Evolutionary conservation across 2,888 invertebrate species (phyloP).

Genomic region (Leptura quadrifasciata): DNA sequence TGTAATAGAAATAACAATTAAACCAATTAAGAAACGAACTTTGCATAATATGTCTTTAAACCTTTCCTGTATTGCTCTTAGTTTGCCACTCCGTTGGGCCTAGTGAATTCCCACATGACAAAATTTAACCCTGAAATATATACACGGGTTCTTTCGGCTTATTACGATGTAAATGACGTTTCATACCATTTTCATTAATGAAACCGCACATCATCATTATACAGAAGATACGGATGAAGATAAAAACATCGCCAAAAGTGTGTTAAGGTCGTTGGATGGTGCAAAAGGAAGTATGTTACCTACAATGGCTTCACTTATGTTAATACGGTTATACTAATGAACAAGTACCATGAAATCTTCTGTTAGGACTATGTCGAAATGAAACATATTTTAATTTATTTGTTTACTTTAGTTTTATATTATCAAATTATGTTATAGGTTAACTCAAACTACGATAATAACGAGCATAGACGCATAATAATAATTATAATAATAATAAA

Average conservation of each 20-base stretch:
- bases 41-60: conserved; percentile 14
- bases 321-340: conserved; percentile 43
- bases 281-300: conserved; percentile 54
- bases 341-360: conserved; percentile 44
- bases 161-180: conserved; percentile 17
- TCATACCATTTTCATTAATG: conserved; percentile 29
- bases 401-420: conserved; percentile 8
- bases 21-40: neutral
- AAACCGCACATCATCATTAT: conserved; percentile 31
- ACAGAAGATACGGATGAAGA: conserved; percentile 45
- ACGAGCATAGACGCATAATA: no score
- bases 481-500: no score
- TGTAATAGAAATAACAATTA: conserved; percentile 11
- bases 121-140: conserved; percentile 19
- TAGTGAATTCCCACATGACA: neutral
- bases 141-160: neutral
- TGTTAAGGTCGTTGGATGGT: conserved; percentile 53
- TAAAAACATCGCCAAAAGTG: conserved; percentile 47
- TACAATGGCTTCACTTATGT: conserved; percentile 50
- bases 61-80: conserved; percentile 9
- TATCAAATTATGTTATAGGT: neutral
- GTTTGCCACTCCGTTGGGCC: conserved; percentile 1
- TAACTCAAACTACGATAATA: neutral
- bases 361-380: conserved; percentile 25
- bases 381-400: conserved; percentile 28